Percentiles rank a stretch among this genome's conserved stretches.
Conservation (phyloP, 2,113 vertebrate species). For the Chaetura pelagica region DNA sequence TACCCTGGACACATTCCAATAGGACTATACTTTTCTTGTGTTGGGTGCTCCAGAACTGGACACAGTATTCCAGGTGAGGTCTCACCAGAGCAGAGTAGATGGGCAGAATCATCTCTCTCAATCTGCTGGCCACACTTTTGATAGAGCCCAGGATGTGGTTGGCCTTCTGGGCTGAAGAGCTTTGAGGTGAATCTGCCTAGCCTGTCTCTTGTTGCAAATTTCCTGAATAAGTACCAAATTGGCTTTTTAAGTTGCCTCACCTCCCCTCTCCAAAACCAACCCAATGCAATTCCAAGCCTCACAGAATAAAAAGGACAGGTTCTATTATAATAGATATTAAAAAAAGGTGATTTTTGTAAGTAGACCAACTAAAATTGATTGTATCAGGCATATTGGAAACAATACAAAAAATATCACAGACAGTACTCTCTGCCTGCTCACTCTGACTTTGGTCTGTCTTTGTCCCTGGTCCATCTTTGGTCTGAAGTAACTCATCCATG, state of each 20-base stretch:
- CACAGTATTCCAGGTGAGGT: no score
- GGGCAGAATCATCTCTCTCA: no score
- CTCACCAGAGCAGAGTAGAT: no score
- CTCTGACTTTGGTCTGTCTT: not conserved
- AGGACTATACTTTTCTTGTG: no score
- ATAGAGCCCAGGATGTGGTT: no score
- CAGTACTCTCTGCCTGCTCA: not conserved
- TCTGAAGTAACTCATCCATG: not conserved
- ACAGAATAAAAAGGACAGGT: not conserved
- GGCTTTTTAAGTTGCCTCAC: not conserved
- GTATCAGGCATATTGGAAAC: not conserved
- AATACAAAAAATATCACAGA: no score
- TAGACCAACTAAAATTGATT: not conserved
- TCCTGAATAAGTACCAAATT: not conserved
- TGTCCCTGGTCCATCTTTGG: fast-evolving
- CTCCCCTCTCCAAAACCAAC: fast-evolving
- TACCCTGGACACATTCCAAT: no score
- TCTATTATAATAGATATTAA: not conserved
- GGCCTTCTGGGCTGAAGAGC: not conserved
- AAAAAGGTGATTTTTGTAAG: not conserved
- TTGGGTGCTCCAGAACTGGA: no score
- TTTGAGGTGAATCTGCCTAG: not conserved
- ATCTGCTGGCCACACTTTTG: no score
- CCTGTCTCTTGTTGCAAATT: not conserved
- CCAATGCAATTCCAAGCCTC: not conserved